phyloP scores from a whole-genome alignment of 2,797 vertebrate species.

The Silurus aristotelis region DNA sequence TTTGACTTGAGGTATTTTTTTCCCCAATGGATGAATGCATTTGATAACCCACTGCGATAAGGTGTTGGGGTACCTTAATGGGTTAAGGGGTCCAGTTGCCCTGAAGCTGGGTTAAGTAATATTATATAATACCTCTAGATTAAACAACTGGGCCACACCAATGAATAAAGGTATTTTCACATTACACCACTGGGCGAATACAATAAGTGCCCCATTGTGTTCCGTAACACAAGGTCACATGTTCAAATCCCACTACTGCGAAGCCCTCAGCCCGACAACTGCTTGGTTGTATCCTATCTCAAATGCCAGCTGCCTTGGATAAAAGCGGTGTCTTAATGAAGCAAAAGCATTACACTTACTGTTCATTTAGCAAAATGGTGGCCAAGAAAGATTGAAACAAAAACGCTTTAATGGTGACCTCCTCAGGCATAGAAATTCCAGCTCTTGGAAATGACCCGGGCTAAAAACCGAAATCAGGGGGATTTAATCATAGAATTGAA shows the following conservation, averaged over 20 bases:
- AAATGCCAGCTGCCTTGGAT: not conserved
- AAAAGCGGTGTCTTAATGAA: not conserved
- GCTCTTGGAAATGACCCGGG: not conserved
- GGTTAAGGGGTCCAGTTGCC: not conserved
- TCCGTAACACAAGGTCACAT: not conserved
- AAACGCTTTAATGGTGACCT: not conserved
- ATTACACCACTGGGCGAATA: not conserved
- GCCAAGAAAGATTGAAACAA: not conserved
- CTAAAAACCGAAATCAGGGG: not conserved
- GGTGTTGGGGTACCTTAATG: too few species aligned
- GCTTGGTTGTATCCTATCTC: not conserved
- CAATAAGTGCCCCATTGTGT: not conserved
- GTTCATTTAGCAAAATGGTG: slow-evolving; percentile 4
- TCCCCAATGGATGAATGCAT: too few species aligned
- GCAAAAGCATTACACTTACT: not conserved
- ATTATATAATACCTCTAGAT: too few species aligned
- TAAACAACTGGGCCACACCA: too few species aligned
- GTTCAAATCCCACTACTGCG: not conserved
- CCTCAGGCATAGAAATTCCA: not conserved
- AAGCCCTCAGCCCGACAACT: not conserved
- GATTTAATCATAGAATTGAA: not conserved
- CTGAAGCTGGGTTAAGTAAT: not conserved
- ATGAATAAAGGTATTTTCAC: too few species aligned
- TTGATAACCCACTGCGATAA: not conserved
- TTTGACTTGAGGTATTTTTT: not conserved